Evolutionary conservation across 1,140 invertebrate genomes (phyloP), one percentile per base, ranked within the genome.

Genomic region (Pectinophora gossypiella): DNA sequence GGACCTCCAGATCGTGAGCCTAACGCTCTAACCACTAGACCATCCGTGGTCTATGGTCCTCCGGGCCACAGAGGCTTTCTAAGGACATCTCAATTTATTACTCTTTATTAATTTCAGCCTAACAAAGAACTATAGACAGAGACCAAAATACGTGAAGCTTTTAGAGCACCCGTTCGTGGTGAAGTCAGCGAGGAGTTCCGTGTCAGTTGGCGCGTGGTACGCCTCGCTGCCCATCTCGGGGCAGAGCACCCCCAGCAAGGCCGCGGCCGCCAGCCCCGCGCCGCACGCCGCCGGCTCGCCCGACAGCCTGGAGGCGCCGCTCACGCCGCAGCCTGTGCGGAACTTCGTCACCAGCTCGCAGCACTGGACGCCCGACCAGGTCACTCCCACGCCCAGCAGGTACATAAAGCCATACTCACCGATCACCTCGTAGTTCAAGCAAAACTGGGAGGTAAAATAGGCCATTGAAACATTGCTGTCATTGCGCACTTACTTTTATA

Each of bases 61-160:
- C n/a, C n/a, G n/a, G n/a, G n/a, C n/a, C n/a, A n/a, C n/a, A n/a
- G n/a, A n/a, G n/a, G n/a, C n/a, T n/a, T n/a, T n/a, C n/a, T n/a
- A n/a, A n/a, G n/a, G n/a, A n/a, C n/a, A n/a, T n/a, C n/a, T n/a
- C n/a, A n/a, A n/a, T n/a, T n/a, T n/a, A n/a, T n/a, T n/a, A n/a
- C n/a, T n/a, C n/a, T n/a, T 38, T 40, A 23, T 54, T 69, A 54
- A 60, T 90, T 92, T 65, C 86, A 98, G 97, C 89, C 90, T 99
- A 76, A 96, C 94, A 61, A 99, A 99, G 89, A 94, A 99, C 88
- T 96, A 96, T 75, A 92, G 93, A 72, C 89, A 96, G 61, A 91
- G 98, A 58, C 98, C 98, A 49, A 99, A 99, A 88, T 99, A 99
- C 89, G 92, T 92, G 47, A 93, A 97, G 78, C 90, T 99, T 1